Evolutionary conservation across 2,888 invertebrate species (phyloP), one percentile per base, ranked within the genome.

Genomic region (Standfussiana lucernea): DNA sequence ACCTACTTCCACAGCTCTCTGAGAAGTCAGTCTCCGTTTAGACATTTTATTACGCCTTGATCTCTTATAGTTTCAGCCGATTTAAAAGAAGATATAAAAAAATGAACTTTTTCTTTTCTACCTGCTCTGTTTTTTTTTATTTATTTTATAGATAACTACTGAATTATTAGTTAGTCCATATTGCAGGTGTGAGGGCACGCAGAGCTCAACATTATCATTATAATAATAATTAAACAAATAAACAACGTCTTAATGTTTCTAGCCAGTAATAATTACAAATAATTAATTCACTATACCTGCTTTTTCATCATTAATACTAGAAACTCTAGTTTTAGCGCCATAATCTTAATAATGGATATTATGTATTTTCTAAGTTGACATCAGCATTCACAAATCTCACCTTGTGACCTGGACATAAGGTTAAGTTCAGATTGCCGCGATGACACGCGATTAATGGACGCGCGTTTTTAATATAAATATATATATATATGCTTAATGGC

Each of bases 321-420:
- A 68, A 59, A 64, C 11, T n/a, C 72, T 35, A 72, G 72, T 65
- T 77, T 81, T 74, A 70, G 68, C 79, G 73, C 76, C 78, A 75
- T 80, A 59, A 79, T 80, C 50, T 61, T 72, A 10, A 61, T 69
- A 69, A 79, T 86, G 76, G 8, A 47, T 32, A 77, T 61, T 61
- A 81, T 40, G 47, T 85, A 82, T 82, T 88, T 88, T 87, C 86
- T 87, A 82, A 67, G 72, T 81, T 84, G 73, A 72, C 77, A 86
- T 85, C 77, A 69, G 64, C 62, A 75, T 75, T 86, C 79, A 79
- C 61, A 37, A 71, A 75, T 75, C 67, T 86, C 78, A 88, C 84
- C 86, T 86, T 73, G 28, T 83, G 80, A 88, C 89, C 88, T 79
- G 70, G 56, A 66, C 42, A 21, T 82, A 56, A 83, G 68, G 73